These are phyloP conservation scores for Diadumene lineata DNA, from an alignment of 92 coral and sea anemone genomes.

Conservation along the genomic window DNA sequence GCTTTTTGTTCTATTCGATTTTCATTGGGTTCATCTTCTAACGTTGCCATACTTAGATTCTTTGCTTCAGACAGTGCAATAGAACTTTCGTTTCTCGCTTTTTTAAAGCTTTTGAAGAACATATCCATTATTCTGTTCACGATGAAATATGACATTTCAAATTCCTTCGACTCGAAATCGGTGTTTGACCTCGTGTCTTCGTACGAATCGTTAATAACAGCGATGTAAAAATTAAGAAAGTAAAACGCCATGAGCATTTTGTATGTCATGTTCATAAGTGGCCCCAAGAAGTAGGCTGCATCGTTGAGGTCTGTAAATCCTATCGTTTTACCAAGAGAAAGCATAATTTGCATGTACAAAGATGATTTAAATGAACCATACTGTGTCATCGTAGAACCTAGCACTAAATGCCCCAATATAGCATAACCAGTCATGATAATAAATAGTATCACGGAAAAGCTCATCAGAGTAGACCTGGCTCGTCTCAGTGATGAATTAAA, in stretches of 20 bases:
- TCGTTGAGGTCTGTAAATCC: constrained; percentile 35
- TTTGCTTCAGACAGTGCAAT: background rate
- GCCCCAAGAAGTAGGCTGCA: constrained; percentile 51
- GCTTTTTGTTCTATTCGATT: background rate
- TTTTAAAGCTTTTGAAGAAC: constrained; percentile 26
- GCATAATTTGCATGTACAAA: constrained; percentile 46
- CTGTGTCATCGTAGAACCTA: constrained; percentile 44
- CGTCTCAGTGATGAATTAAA: constrained; percentile 56
- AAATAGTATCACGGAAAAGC: constrained; percentile 49
- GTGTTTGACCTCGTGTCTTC: constrained; percentile 54
- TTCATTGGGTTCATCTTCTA: background rate
- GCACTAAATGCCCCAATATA: constrained; percentile 34
- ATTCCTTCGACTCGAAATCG: constrained; percentile 46
- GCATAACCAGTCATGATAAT: constrained; percentile 56
- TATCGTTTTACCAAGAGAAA: constrained; percentile 61
- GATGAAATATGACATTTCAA: constrained; percentile 74
- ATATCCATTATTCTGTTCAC: constrained; percentile 38
- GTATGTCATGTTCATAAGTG: constrained; percentile 54
- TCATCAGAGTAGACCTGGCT: constrained; percentile 44
- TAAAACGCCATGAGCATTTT: constrained; percentile 50
- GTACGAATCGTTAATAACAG: constrained; percentile 64
- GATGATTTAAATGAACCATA: constrained; percentile 53
- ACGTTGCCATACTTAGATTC: background rate
- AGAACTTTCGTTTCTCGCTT: background rate
- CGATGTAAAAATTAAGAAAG: constrained; percentile 72